Conservation (phyloP, 2,113 vertebrate species). For the Callipepla squamata region DNA sequence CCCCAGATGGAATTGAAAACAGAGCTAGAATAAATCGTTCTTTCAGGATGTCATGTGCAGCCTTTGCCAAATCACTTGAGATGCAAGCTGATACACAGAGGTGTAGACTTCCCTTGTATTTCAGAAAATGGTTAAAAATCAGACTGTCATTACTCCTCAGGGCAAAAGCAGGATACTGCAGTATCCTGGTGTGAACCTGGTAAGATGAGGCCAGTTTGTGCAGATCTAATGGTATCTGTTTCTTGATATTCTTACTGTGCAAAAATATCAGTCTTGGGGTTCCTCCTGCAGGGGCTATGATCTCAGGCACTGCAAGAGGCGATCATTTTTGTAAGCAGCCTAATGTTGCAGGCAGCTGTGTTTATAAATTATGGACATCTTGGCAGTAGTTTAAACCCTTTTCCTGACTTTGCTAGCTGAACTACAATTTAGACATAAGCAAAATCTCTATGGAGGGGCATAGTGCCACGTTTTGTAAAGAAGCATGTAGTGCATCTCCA, state of each 20-base stretch:
- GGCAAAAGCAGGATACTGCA: constrained; percentile 2
- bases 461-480: neutral
- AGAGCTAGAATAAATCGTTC: neutral
- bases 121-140: neutral
- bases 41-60: neutral
- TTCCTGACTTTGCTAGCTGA: neutral
- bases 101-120: neutral
- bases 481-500: neutral
- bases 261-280: neutral
- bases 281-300: neutral
- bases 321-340: neutral
- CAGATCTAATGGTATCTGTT: neutral
- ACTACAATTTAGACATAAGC: neutral
- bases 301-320: neutral
- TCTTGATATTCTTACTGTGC: neutral
- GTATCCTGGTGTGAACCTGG: neutral
- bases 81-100: neutral
- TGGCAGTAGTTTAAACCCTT: neutral
- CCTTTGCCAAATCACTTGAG: neutral
- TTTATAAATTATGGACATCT: neutral
- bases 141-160: neutral
- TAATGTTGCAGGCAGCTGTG: neutral
- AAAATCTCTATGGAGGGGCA: neutral
- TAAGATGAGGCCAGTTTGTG: neutral
- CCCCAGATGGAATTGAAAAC: neutral